Base-by-base conservation (phyloP, 2,113 vertebrate species). In the Rhinogobius similis region DNA sequence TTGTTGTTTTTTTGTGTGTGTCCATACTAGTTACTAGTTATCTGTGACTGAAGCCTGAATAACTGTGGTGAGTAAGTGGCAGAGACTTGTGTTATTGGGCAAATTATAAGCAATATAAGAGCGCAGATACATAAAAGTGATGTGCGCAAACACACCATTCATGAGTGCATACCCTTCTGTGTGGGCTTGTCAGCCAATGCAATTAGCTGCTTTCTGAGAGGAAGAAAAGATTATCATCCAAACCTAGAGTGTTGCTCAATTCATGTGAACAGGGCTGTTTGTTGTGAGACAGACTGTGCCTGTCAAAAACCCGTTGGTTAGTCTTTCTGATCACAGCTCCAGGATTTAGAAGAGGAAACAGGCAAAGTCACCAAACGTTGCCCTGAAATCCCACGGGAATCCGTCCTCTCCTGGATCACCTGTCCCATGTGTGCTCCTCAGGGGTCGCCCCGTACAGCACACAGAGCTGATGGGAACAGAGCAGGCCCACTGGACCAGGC, bases 51-150 rank as follows among this genome's bases (percentile, higher is more conserved):
- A 83, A 80, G 81, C 20, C 38, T 24, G 4, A 41, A 23, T 84
- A 73, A 77, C 59, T 87, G 89, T 69, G 84, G 84, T 89, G 66
- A 87, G 55, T 83, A 86, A 88, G 90, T 87, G 80, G 86, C 71
- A 85, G 69, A 88, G 73, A 78, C 81, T 83, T 89, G 77, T 87
- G 86, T 90, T 90, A 89, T 90, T 89, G 87, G 82, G 85, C 82
- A 89, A 91, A 90, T 90, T 85, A 88, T 88, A 88, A 87, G 87
- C 86, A 90, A 90, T 88, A 89, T 85, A 81, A 88, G 78, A 72
- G 77, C 85, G 90, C 89, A 88, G 87, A 89, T 85, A 73, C 83
- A 79, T 76, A 79, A 86, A 87, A 87, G 77, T 76, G 44, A 88
- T 67, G 84, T 79, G 82, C 81, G 48, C 88, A 88, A 90, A 91